Conservation (phyloP, 2,797 vertebrate genomes). For the Leptodactylus fallax region DNA sequence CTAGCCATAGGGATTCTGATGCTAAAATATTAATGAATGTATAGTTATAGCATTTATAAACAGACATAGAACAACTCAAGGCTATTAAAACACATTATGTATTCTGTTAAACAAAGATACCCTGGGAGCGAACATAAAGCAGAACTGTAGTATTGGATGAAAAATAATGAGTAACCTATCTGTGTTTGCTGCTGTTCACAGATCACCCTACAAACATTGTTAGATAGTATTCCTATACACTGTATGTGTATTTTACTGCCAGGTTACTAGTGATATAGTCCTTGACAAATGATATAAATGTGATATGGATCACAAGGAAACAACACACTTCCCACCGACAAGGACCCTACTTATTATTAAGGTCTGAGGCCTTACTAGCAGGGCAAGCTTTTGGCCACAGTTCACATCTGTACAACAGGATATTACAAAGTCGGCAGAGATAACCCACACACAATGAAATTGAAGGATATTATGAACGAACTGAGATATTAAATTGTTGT, state of each 20-base stretch:
- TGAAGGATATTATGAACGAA: no score
- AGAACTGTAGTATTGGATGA: no score
- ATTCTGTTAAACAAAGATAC: slow-evolving; percentile 18
- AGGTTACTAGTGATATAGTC: background rate
- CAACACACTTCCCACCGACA: background rate
- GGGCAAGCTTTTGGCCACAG: background rate
- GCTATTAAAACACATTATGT: slow-evolving; percentile 12
- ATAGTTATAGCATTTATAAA: background rate
- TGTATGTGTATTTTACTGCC: background rate
- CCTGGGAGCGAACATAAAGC: background rate
- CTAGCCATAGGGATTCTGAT: background rate
- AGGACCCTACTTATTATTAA: background rate
- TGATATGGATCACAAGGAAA: slow-evolving; percentile 13
- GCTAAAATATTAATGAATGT: slow-evolving; percentile 11
- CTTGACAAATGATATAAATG: background rate
- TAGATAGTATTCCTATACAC: background rate
- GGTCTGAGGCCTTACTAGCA: background rate
- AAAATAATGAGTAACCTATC: background rate
- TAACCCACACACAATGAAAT: no score
- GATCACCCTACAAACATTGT: background rate
- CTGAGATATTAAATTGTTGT: background rate
- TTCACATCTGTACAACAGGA: slow-evolving; percentile 9
- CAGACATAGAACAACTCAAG: background rate
- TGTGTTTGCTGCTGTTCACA: background rate
- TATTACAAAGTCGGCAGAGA: slow-evolving; percentile 8